Base-by-base conservation (phyloP, 2,797 vertebrate genomes). In the Atherinosoma microstoma region DNA sequence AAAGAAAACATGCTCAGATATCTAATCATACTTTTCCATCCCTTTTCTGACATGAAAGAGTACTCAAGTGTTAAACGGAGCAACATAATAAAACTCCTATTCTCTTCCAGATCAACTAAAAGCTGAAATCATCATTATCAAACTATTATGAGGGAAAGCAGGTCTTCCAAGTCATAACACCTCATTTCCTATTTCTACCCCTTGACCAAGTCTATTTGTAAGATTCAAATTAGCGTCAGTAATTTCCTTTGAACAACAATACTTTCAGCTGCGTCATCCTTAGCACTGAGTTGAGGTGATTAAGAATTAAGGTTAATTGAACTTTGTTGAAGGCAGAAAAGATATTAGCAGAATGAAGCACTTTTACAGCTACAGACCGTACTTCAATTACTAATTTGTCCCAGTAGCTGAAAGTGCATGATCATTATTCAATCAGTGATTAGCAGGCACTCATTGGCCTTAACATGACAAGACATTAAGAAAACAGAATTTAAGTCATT, bases 291-390 rank as follows among this genome's bases (percentile, higher is more conserved):
- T 68, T 59, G 64, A 47, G 60, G 67, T 70, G 72, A 87, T 85
- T 79, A 73, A 70, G 62, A 84, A 84, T 87, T 71, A 75, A 68
- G 73, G 75, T 83, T 89, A 87, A 90, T 87, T 83, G 73, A 71
- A 53, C 32, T 45, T 75, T 78, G 87, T 79, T 82, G 22, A 67
- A 82, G 64, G 20, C 61, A 82, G 64, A 71, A 60, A n/a, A 54
- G 32, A 67, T 79, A 66, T 88, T 78, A 87, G 73, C 61, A 53
- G 54, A 70, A 64, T 47, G 54, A 64, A 58, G 42, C 40, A 51
- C 16, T 51, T 38, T 76, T 45, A 62, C 45, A 3, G 24, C 49
- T 35, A 60, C 61, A 67, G 75, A 72, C 69, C 73, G 59, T 67
- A 66, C 65, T 57, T 70, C 79, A 58, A 74, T 86, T 80, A 76